phyloP scores from a whole-genome alignment of 2,888 invertebrate species.

The Diabrotica balteata region DNA sequence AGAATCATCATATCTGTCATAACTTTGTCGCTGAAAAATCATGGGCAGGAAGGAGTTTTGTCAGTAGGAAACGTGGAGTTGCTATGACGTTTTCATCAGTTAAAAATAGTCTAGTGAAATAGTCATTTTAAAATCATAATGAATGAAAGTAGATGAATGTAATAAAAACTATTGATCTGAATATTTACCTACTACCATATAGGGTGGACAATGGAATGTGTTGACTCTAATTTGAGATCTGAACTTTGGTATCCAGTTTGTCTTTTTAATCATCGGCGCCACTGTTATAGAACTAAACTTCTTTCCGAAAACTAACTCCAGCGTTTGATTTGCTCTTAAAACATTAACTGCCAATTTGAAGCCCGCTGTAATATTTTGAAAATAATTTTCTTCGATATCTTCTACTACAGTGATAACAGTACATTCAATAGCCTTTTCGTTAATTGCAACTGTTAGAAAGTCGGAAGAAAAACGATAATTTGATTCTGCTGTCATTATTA shows the following conservation, averaged over 20 bases:
- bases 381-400: neutral
- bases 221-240: slow-evolving; percentile 18
- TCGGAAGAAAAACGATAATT: too few species aligned
- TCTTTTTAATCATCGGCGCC: neutral
- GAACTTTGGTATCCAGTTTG: slow-evolving; percentile 13
- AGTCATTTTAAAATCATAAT: too few species aligned
- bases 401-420: neutral
- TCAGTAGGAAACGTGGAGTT: too few species aligned
- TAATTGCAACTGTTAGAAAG: neutral
- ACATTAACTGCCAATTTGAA: neutral
- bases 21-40: too few species aligned
- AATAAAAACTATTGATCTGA: too few species aligned
- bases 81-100: too few species aligned
- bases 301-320: neutral
- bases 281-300: neutral
- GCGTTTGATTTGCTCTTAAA: neutral
- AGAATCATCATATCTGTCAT: too few species aligned
- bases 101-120: too few species aligned
- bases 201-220: slow-evolving; percentile 42
- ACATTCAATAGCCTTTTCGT: slow-evolving; percentile 9
- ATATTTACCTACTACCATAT: slow-evolving; percentile 25
- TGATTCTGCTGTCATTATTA: too few species aligned
- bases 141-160: too few species aligned
- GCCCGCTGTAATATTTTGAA: neutral
- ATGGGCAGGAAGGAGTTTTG: too few species aligned